Base-by-base conservation (phyloP, 2,797 vertebrate species). In the Eutrigla gurnardus region DNA sequence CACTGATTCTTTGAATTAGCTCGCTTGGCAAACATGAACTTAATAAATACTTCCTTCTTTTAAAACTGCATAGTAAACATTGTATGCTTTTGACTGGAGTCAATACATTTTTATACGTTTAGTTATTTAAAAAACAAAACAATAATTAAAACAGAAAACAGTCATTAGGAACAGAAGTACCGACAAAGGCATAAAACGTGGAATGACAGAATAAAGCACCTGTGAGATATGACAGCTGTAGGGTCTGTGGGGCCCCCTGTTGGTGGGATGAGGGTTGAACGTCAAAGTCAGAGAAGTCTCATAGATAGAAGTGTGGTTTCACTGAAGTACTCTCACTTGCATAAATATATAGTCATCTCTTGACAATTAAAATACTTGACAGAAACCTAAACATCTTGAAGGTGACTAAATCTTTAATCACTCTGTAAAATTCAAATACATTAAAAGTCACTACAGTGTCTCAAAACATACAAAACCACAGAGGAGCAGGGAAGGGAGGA, bases 291-390 rank as follows among this genome's bases (percentile, higher is more conserved):
- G 39, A 69, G 40, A 52, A 39, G 42, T 55, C 50, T 42, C 54
- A 71, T 45, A 65, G 49, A 74, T 63, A 9, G n/a, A 72, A 59
- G 54, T 42, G 40, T 53, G 54, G 49, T 53, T 70, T 62, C 39
- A 62, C 32, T 46, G 17, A 59, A 53, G 50, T n/a, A 43, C 40
- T 70, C 32, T 64, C 5, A 40, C 53, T 49, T 76, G 12, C 62
- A 77, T 58, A 18, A 15, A 18, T 35, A 63, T 67, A 17, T 73
- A 65, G n/a, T 40, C 3, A 0, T 47, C 25, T 54, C 45, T n/a
- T 59, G 45, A 66, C 12, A 6, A 39, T 14, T 39, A 15, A 66
- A 62, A 70, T 50, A 39, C 45, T 39, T 3, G 0, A 1, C 17
- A 49, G 33, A 73, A 70, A 55, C 4, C 10, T 35, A 43, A 65